Evolutionary conservation across 2,888 invertebrate genomes (phyloP), one percentile per base, ranked within the genome.

Genomic region (Limnephilus auricula): DNA sequence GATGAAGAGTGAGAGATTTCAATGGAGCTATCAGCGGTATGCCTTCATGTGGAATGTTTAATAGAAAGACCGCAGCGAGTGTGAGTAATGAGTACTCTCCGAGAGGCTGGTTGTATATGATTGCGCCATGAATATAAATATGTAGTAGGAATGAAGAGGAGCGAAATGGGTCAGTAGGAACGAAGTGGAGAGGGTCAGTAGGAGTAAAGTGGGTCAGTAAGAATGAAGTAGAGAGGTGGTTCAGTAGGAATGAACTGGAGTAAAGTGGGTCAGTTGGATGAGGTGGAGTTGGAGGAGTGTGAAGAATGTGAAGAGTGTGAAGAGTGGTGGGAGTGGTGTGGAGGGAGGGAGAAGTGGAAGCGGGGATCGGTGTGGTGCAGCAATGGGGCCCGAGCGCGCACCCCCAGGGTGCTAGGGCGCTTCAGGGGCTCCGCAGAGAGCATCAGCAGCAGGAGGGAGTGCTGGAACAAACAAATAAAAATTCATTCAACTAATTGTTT

Each of bases 401-500:
- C 97, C 45, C 97, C 98, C 93, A 96, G 96, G 0, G 98, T 98
- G 1, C 97, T 97, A 30, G 99, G 98, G 2, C 99, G 96, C 92
- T 96, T 95, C 5, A 96, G 95, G 0, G 99, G 98, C 92, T 97
- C 96, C 5, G 96, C 95, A 92, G 98, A 97, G 82, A 99, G 95
- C 98, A 99, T 98, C 94, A 97, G 95, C 93, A 97, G 96, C 15
- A 99, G 95, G 91, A 99, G 96, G 3, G 97, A 95, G 94, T 96
- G 97, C 98, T 98, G 95, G 85, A 93, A 80, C 31, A 80, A 31
- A 80, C 80, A 31, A 80, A 31, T 79, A 13, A 31, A n/a, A 3
- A 45, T 45, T 45, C 13, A 45, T 45, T 45, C 45, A 45, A 45
- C 2, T 15, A 45, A 15, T 45, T 15, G 15, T 45, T 40, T 40